Conservation (phyloP, 1,140 invertebrate species). For the Tetragonula clypearis region DNA sequence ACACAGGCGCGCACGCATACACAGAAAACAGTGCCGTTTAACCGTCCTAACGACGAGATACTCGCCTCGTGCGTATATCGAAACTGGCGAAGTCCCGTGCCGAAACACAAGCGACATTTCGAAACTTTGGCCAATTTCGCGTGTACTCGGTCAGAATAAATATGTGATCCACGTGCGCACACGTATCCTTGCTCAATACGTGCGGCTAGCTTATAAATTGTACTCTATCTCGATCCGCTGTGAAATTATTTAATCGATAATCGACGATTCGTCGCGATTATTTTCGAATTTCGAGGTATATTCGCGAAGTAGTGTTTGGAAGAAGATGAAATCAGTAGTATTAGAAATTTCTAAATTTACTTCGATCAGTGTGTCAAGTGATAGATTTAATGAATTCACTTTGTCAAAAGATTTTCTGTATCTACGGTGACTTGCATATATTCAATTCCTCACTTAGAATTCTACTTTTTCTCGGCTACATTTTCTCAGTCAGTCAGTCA, state of each 20-base stretch:
- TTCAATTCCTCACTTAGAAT: no score
- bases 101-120: slow-evolving; percentile 23
- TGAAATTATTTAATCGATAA: background rate
- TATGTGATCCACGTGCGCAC: slow-evolving; percentile 16
- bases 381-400: background rate
- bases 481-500: no score
- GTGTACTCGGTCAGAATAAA: slow-evolving; percentile 29
- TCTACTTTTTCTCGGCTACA: no score
- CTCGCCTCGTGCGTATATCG: slow-evolving; percentile 25
- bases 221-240: background rate
- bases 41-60: slow-evolving; percentile 48
- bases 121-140: slow-evolving; percentile 37
- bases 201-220: slow-evolving; percentile 11
- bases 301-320: background rate
- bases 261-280: background rate
- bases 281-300: background rate
- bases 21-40: slow-evolving; percentile 49
- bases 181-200: slow-evolving; percentile 3
- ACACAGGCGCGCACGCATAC: background rate
- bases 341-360: background rate
- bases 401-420: no score
- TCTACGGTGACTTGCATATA: no score
- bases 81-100: background rate
- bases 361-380: background rate
- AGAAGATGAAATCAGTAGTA: background rate